phyloP scores from a whole-genome alignment of 2,113 vertebrate species.

The Cacatua alba region DNA sequence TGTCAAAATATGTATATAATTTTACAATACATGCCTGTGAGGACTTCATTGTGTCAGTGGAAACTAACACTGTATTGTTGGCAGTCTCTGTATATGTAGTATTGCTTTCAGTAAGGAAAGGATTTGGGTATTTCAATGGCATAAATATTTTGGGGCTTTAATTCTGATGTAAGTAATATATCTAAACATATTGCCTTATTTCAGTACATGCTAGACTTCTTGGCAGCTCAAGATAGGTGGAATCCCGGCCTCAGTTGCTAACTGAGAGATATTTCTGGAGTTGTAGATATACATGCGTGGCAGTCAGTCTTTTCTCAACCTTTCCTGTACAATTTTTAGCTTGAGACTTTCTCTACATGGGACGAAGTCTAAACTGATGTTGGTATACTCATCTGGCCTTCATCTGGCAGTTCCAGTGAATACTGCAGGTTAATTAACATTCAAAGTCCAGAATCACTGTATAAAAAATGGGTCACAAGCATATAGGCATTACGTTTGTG shows the following conservation, averaged over 20 bases:
- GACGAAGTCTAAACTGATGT: neutral
- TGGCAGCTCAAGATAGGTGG: slow-evolving; percentile 17
- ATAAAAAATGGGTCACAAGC: neutral
- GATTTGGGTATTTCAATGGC: neutral
- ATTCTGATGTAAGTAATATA: neutral
- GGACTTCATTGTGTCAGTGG: neutral
- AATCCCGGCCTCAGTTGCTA: neutral
- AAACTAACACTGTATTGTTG: neutral
- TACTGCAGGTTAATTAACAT: neutral
- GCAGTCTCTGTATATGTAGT: neutral
- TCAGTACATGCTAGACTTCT: slow-evolving; percentile 16
- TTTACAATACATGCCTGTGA: neutral
- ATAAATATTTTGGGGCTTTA: slow-evolving; percentile 17
- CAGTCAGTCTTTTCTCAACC: neutral
- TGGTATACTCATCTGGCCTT: neutral
- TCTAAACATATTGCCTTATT: slow-evolving; percentile 11
- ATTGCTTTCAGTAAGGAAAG: neutral
- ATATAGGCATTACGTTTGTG: neutral
- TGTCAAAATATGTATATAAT: neutral
- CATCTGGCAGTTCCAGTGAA: neutral
- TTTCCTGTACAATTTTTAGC: neutral
- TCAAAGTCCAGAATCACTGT: neutral
- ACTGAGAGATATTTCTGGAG: neutral
- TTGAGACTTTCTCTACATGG: neutral
- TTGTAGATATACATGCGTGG: neutral